Conservation (phyloP, 2,113 vertebrate genomes). For the Nothocercus nigrocapillus region DNA sequence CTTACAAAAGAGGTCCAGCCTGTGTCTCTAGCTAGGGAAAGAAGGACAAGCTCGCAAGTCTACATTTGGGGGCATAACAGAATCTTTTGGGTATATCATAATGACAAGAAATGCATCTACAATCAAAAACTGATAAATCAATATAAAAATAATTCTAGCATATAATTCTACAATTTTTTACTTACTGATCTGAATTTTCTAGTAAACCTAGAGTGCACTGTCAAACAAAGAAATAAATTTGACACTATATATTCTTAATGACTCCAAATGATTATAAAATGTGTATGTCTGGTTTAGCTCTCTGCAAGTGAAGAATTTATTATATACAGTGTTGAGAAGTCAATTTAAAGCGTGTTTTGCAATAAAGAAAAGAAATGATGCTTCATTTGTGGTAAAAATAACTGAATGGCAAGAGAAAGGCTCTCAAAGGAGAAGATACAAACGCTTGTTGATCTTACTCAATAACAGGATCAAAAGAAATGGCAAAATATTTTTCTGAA, state of each 20-base stretch:
- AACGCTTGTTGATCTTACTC: neutral
- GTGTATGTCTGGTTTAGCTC: neutral
- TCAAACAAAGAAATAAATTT: neutral
- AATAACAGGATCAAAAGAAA: constrained; percentile 27
- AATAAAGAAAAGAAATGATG: constrained; percentile 32
- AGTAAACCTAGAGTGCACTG: constrained; percentile 17
- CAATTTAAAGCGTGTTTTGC: neutral
- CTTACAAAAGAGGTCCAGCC: neutral
- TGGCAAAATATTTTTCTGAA: neutral
- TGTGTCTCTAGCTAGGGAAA: neutral
- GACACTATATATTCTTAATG: neutral
- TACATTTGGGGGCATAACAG: constrained; percentile 5
- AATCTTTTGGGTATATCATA: constrained; percentile 7
- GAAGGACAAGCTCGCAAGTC: neutral
- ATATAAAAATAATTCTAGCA: neutral
- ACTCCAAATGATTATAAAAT: neutral
- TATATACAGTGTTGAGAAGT: constrained; percentile 5
- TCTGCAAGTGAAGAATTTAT: neutral
- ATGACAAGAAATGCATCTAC: constrained; percentile 36
- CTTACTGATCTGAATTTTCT: constrained; percentile 27
- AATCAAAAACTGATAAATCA: constrained; percentile 39
- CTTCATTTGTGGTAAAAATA: neutral
- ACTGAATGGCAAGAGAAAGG: neutral
- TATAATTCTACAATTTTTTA: constrained; percentile 29
- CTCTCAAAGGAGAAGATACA: neutral